Base-by-base conservation (phyloP, 2,113 vertebrate species). In the Rissa tridactyla region DNA sequence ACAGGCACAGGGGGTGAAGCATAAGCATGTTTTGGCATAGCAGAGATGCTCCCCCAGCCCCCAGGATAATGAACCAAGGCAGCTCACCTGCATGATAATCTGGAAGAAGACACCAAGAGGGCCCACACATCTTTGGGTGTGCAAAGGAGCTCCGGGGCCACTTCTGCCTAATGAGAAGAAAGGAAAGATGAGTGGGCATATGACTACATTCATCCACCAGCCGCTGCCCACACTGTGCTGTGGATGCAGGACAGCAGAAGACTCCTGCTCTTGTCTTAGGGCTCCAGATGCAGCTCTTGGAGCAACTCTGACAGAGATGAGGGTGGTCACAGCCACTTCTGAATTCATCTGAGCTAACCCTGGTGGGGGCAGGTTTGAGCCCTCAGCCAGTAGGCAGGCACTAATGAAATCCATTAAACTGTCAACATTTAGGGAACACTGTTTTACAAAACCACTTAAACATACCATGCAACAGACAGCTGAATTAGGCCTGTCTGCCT, bases 401-500 rank as follows among this genome's bases (percentile, higher is more conserved):
- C 84, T 94, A 96, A 95, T 90, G 88, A 97, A 97, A 96, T 94
- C 95, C 96, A 97, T 97, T 97, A 97, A 97, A 97, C 94, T 96
- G 95, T 95, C 93, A 95, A 88, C 94, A 95, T 96, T 96, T 95
- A 97, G 78, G 89, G 91, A 96, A 94, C 91, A 88, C 91, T 88
- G 93, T 94, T 97, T 96, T 90, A 96, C 91, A 93, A 94, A 96
- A 95, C 96, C 94, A 95, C 94, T 97, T 97, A 96, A 93, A 96
- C 88, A 83, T 70, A 92, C 87, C 84, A 94, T 65, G 78, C 91
- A 94, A 91, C 51, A 96, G 94, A 96, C 92, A 97, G 95, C 64
- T 85, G 94, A 97, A 96, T 97, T 95, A 96, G 91, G 87, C 87
- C 90, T 97, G 96, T 96, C 96, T 96, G 95, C 88, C 93, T 86